phyloP scores from a whole-genome alignment of 1,140 invertebrate species.

The Pentalonia nigronervosa region DNA sequence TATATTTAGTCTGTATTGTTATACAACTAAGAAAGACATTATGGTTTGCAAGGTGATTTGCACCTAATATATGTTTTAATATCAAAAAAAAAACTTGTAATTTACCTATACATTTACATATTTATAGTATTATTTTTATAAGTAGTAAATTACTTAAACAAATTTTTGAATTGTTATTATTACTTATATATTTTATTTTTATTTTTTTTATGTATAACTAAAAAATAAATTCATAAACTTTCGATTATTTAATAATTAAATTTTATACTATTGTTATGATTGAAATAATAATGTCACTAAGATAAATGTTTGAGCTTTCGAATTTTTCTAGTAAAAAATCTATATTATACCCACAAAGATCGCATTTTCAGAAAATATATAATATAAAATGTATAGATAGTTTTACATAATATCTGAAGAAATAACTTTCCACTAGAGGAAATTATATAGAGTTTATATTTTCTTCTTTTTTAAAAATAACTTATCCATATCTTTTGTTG shows the following conservation, averaged over 20 bases:
- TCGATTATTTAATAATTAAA: background rate
- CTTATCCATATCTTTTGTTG: background rate
- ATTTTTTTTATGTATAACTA: background rate
- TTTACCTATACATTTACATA: no score
- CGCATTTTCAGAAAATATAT: background rate
- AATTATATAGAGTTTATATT: background rate
- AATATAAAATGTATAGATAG: background rate
- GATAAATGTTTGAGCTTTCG: background rate
- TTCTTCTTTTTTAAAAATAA: background rate
- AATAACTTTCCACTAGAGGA: background rate
- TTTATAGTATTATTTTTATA: no score
- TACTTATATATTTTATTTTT: background rate
- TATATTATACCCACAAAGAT: background rate
- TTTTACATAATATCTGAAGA: slow-evolving; percentile 15
- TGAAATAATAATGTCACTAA: background rate
- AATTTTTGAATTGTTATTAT: no score
- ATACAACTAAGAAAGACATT: no score
- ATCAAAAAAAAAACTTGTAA: no score
- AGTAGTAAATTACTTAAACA: no score
- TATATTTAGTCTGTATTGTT: no score
- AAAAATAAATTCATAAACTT: background rate
- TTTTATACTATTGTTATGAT: background rate
- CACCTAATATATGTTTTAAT: no score
- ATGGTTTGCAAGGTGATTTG: no score
- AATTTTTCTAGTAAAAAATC: no score